phyloP scores from a whole-genome alignment of 2,113 vertebrate species.

The Copsychus sechellarum region DNA sequence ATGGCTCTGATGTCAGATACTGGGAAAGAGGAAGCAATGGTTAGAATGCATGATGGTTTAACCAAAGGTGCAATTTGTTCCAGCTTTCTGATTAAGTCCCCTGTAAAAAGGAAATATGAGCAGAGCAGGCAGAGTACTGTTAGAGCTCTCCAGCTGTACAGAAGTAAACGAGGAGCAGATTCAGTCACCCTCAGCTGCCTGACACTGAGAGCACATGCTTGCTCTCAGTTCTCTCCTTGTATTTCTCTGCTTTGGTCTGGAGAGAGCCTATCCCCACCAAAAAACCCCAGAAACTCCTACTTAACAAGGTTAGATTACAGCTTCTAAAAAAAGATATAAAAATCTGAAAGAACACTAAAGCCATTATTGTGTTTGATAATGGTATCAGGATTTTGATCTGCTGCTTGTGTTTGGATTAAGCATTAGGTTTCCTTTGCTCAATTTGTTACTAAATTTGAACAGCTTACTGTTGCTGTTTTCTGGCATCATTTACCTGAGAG shows the following conservation, averaged over 20 bases:
- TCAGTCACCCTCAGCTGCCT: neutral
- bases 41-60: slow-evolving; percentile 24
- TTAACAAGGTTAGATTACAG: neutral
- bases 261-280: neutral
- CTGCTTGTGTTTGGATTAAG: slow-evolving; percentile 16
- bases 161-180: neutral
- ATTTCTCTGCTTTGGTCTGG: slow-evolving; percentile 14
- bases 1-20: slow-evolving; percentile 41
- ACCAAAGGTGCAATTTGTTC: slow-evolving; percentile 56
- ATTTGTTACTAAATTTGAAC: slow-evolving; percentile 8
- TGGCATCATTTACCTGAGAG: neutral
- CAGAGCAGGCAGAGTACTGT: neutral
- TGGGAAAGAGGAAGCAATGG: slow-evolving; percentile 19
- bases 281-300: neutral
- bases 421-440: neutral
- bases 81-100: slow-evolving; percentile 50
- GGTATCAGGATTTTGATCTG: neutral
- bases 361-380: neutral
- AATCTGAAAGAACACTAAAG: neutral
- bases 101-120: slow-evolving; percentile 42
- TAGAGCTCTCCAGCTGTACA: neutral
- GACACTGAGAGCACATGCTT: neutral
- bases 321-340: neutral
- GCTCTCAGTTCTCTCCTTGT: slow-evolving; percentile 4
- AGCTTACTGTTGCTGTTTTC: neutral